These are phyloP conservation scores for Euglossa dilemma DNA, from an alignment of 1,140 invertebrate species.

Conservation along the genomic window DNA sequence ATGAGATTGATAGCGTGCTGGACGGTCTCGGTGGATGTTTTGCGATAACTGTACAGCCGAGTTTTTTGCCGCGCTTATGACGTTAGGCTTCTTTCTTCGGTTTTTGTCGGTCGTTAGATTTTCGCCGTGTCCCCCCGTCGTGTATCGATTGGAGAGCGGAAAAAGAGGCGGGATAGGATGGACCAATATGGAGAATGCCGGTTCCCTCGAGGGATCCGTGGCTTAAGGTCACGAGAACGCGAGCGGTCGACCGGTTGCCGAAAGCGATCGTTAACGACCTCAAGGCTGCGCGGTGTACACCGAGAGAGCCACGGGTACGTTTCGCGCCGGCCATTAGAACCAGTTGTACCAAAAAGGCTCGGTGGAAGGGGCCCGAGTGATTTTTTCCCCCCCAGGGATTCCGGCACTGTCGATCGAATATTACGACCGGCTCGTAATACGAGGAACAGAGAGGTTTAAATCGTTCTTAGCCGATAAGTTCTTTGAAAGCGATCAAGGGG, in stretches of 20 bases:
- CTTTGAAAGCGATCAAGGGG: background rate
- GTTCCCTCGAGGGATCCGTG: background rate
- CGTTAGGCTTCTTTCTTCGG: background rate
- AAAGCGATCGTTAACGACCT: conserved; percentile 52
- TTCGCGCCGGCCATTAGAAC: background rate
- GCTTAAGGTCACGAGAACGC: conserved; percentile 41
- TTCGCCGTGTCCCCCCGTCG: background rate
- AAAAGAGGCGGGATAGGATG: background rate
- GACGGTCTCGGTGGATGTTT: background rate
- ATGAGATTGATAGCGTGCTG: background rate
- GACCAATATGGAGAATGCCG: background rate
- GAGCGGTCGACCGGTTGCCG: conserved; percentile 41
- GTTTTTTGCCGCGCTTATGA: background rate
- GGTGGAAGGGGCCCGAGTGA: background rate
- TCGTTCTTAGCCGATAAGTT: background rate
- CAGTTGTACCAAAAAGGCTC: background rate
- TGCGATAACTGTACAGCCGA: background rate
- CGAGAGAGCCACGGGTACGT: background rate
- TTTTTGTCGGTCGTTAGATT: background rate
- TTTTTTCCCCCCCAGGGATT: background rate
- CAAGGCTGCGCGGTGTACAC: conserved; percentile 25
- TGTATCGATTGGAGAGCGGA: background rate
- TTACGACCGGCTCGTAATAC: background rate
- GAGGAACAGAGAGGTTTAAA: background rate
- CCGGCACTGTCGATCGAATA: background rate